Evolutionary conservation across 2,797 vertebrate genomes (phyloP).

Genomic region (Pipistrellus pygmaeus): DNA sequence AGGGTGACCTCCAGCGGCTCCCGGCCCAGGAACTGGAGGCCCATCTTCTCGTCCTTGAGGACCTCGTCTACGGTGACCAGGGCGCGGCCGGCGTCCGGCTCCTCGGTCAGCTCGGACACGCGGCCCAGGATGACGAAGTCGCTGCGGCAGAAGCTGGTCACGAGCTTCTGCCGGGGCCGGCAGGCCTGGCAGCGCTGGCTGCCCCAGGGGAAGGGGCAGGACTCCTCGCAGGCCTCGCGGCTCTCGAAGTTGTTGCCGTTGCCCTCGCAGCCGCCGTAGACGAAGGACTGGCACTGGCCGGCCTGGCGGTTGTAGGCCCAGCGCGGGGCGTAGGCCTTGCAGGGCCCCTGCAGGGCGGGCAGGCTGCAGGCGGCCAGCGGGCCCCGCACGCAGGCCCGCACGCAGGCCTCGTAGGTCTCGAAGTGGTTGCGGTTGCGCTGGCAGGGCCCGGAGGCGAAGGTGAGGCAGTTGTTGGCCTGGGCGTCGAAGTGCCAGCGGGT

Average conservation of each 20-base stretch:
- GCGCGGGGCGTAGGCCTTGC: conserved; percentile 95
- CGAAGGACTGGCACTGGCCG: conserved; percentile 95
- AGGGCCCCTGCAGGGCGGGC: conserved; percentile 95
- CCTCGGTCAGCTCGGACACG: conserved; percentile 94
- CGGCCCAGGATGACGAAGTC: conserved; percentile 96
- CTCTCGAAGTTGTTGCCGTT: conserved; percentile 98
- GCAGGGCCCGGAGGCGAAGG: conserved; percentile 92
- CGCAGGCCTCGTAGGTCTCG: conserved; percentile 93
- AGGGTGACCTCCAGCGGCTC: conserved; percentile 97
- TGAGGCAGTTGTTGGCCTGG: conserved; percentile 95
- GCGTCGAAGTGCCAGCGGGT: conserved; percentile 95
- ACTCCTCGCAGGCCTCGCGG: conserved; percentile 95
- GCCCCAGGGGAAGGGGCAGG: conserved; percentile 93
- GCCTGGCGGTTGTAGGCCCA: conserved; percentile 95
- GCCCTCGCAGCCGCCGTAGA: conserved; percentile 96
- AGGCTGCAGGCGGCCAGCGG: conserved; percentile 92
- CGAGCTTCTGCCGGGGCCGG: conserved; percentile 95
- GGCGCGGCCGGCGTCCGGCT: conserved; percentile 93
- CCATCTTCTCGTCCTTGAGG: conserved; percentile 99
- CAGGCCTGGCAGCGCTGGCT: conserved; percentile 94
- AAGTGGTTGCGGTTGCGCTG: conserved; percentile 94
- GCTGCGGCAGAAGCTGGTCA: conserved; percentile 97
- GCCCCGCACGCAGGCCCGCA: conserved; percentile 94
- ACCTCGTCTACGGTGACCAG: conserved; percentile 96
- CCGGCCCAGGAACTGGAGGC: conserved; percentile 95